A percentile compares a stretch with the other conserved stretches of the same genome.
phyloP scores from a whole-genome alignment of 92 coral and sea anemone species.

The Paramuricea clavata region DNA sequence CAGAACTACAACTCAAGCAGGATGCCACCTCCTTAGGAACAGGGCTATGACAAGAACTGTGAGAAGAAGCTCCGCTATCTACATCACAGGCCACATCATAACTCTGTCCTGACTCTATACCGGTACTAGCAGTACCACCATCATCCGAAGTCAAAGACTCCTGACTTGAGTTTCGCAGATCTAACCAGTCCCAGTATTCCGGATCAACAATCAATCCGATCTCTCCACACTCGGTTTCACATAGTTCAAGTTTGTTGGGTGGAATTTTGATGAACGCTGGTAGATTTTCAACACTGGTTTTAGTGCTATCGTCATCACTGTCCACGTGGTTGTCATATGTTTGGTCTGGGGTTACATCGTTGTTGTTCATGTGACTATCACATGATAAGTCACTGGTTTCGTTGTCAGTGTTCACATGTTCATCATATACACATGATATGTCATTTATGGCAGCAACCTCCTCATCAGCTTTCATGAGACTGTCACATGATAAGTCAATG shows the following conservation, averaged over 20 bases:
- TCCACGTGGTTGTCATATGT: background rate
- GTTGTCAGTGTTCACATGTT: background rate
- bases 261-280: background rate
- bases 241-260: background rate
- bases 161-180: background rate
- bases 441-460: background rate
- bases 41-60: too few species aligned
- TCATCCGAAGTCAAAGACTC: too few species aligned
- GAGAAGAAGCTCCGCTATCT: too few species aligned
- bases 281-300: too few species aligned
- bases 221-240: background rate
- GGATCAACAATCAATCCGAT: background rate
- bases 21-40: too few species aligned
- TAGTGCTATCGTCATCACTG: background rate
- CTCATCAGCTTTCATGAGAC: background rate
- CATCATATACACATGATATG: background rate
- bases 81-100: too few species aligned
- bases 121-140: too few species aligned
- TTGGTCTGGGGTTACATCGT: background rate
- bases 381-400: background rate
- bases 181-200: background rate
- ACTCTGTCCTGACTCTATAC: too few species aligned
- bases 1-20: too few species aligned
- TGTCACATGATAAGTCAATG: background rate
- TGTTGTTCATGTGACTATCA: background rate